Percentiles rank a stretch among this genome's conserved stretches.
phyloP scores from a whole-genome alignment of 2,797 vertebrate species.

The Gobionotothen gibberifrons region DNA sequence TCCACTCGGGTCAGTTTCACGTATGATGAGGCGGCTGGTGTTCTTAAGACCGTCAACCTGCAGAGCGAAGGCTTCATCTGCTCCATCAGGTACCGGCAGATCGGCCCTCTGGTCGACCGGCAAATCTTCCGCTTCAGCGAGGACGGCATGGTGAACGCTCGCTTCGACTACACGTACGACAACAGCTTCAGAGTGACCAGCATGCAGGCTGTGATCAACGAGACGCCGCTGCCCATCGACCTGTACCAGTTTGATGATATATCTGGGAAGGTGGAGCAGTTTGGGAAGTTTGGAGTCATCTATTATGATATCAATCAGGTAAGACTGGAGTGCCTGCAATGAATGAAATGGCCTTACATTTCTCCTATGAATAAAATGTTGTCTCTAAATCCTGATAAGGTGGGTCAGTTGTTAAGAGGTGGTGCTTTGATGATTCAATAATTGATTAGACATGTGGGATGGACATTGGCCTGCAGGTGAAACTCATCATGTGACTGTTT shows the following conservation, averaged over 20 bases:
- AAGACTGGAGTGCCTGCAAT: constrained; percentile 12
- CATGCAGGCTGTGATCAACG: constrained; percentile 99
- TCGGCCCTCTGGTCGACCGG: constrained; percentile 95
- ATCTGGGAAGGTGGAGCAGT: constrained; percentile 98
- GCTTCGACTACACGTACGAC: constrained; percentile 99
- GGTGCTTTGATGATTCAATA: neutral
- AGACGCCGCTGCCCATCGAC: constrained; percentile 96
- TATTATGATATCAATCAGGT: constrained; percentile 97
- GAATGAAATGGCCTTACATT: neutral
- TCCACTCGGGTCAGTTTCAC: constrained; percentile 98
- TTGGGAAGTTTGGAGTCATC: constrained; percentile 98
- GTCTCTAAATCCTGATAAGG: neutral
- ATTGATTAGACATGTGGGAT: neutral
- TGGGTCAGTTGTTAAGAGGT: neutral
- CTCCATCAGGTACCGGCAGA: constrained; percentile 97
- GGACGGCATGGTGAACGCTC: constrained; percentile 97
- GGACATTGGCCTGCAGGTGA: neutral
- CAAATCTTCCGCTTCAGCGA: constrained; percentile 99
- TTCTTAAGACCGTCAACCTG: constrained; percentile 97
- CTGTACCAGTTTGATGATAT: constrained; percentile 99
- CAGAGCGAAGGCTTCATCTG: constrained; percentile 99
- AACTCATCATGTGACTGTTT: neutral
- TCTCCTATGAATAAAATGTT: neutral
- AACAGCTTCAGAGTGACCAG: constrained; percentile 99
- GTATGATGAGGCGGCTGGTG: constrained; percentile 96